These are phyloP conservation scores for Brassicogethes aeneus DNA, from an alignment of 2,888 invertebrate genomes.

Conservation along the genomic window DNA sequence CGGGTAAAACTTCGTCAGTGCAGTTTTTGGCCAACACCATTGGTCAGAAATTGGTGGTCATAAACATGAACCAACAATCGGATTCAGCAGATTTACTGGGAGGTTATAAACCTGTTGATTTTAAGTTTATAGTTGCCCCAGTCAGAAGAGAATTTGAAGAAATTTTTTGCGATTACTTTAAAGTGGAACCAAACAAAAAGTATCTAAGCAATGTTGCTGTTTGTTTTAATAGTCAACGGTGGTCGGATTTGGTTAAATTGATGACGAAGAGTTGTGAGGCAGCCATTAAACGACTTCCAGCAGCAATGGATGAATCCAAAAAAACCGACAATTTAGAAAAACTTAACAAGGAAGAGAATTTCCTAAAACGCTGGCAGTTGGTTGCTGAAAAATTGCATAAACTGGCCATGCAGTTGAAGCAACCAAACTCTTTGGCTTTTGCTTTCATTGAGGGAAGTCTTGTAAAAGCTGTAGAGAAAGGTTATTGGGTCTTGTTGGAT, in stretches of 20 bases:
- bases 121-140: slow-evolving; percentile 74
- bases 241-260: slow-evolving; percentile 60
- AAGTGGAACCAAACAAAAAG: slow-evolving; percentile 66
- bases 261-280: slow-evolving; percentile 67
- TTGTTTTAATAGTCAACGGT: slow-evolving; percentile 64
- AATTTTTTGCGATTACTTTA: slow-evolving; percentile 71
- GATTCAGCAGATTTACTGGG: slow-evolving; percentile 95
- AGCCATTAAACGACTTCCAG: slow-evolving; percentile 49
- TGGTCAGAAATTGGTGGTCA: slow-evolving; percentile 79
- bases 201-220: slow-evolving; percentile 74
- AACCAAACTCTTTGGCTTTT: slow-evolving; percentile 69
- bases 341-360: slow-evolving; percentile 37
- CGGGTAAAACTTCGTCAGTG: slow-evolving; percentile 93
- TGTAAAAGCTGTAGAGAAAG: slow-evolving; percentile 81
- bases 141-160: slow-evolving; percentile 67
- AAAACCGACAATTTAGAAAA: slow-evolving; percentile 10
- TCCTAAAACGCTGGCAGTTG: slow-evolving; percentile 53
- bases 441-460: slow-evolving; percentile 91
- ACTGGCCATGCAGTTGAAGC: slow-evolving; percentile 64
- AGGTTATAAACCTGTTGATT: slow-evolving; percentile 92
- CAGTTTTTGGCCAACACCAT: slow-evolving; percentile 83
- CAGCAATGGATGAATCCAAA: slow-evolving; percentile 13
- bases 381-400: slow-evolving; percentile 61
- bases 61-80: slow-evolving; percentile 99
- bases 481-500: slow-evolving; percentile 94